These are phyloP conservation scores for Chiroxiphia lanceolata DNA, from an alignment of 2,797 vertebrate genomes.

Conservation along the genomic window DNA sequence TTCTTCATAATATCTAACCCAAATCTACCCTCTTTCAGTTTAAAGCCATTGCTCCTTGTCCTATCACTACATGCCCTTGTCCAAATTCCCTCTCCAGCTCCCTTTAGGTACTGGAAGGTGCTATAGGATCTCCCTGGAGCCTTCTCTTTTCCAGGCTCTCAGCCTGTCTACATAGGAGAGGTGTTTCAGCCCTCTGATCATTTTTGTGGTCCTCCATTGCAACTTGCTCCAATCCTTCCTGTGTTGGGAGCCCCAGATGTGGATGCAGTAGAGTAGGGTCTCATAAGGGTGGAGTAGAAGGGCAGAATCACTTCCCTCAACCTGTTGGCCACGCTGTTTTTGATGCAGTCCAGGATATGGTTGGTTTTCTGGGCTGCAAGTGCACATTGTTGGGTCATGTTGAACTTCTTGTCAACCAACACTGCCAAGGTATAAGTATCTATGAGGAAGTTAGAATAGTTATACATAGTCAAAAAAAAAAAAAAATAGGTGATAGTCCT, in stretches of 20 bases:
- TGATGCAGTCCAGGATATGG: background rate
- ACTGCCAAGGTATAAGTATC: background rate
- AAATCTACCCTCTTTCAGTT: background rate
- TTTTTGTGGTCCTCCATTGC: background rate
- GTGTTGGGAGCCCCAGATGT: background rate
- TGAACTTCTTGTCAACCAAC: background rate
- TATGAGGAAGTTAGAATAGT: background rate
- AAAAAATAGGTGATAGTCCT: background rate
- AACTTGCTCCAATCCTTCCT: background rate
- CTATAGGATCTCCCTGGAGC: background rate
- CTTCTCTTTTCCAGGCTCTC: background rate
- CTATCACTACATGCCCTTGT: background rate
- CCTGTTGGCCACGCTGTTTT: fast-evolving
- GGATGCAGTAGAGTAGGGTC: background rate
- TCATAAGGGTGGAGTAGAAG: background rate
- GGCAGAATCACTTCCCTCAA: fast-evolving
- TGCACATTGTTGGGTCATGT: background rate
- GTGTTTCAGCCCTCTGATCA: background rate
- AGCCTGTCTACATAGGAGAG: background rate
- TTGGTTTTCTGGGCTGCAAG: fast-evolving
- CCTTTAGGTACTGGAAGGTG: background rate
- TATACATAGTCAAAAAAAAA: background rate
- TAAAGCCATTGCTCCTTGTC: background rate
- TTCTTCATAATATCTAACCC: background rate
- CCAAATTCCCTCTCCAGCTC: background rate